A percentile compares a stretch with the other conserved stretches of the same genome.
Conservation (phyloP, 2,888 invertebrate species). For the Caenorhabditis virilis region DNA sequence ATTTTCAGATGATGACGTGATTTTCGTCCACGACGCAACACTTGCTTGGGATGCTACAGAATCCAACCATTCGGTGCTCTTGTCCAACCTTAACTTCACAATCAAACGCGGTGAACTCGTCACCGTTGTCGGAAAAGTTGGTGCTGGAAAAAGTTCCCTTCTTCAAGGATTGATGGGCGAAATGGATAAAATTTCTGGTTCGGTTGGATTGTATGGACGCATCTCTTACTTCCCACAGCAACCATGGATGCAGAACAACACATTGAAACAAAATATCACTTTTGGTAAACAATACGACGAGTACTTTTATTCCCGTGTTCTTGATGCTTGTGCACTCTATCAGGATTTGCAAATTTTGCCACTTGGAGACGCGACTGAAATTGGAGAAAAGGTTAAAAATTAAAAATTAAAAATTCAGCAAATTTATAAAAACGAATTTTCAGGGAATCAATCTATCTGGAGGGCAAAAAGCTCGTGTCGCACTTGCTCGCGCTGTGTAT, state of each 20-base stretch:
- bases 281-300: conserved; percentile 73
- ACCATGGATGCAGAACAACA: conserved; percentile 98
- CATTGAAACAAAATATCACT: conserved; percentile 87
- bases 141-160: conserved; percentile 71
- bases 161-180: conserved; percentile 79
- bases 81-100: conserved; percentile 75
- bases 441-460: conserved; percentile 67
- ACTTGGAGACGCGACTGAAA: conserved; percentile 63
- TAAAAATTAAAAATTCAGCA: neutral
- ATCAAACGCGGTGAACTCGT: conserved; percentile 58
- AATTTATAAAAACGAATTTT: no score
- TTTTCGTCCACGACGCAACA: conserved; percentile 51
- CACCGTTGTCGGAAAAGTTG: conserved; percentile 65
- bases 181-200: conserved; percentile 71
- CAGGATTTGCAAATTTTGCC: conserved; percentile 60
- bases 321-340: conserved; percentile 62
- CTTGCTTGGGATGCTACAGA: conserved; percentile 58
- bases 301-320: conserved; percentile 63
- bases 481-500: conserved; percentile 88
- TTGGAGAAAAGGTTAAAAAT: conserved; percentile 62
- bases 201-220: conserved; percentile 70
- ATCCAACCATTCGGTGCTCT: conserved; percentile 8
- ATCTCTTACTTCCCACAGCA: conserved; percentile 89
- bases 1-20: conserved; percentile 53
- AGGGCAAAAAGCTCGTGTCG: conserved; percentile 76